phyloP scores from a whole-genome alignment of 2,113 vertebrate species.

The Morone chrysops region DNA sequence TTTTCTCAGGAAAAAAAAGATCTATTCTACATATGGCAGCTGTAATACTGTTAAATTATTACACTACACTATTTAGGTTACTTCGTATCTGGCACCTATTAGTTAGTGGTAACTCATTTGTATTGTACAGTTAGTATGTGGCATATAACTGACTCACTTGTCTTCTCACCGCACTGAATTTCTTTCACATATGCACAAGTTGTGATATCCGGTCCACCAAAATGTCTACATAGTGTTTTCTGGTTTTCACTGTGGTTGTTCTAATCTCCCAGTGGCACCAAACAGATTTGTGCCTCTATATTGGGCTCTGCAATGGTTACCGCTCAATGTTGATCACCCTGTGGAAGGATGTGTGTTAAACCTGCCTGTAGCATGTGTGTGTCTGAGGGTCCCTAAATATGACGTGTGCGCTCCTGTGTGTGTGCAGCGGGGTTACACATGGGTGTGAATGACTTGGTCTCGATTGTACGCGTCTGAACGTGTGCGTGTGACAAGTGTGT shows the following conservation, averaged over 20 bases:
- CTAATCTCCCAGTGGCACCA: constrained; percentile 71
- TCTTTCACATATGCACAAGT: constrained; percentile 56
- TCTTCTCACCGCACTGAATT: constrained; percentile 38
- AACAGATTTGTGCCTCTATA: constrained; percentile 70
- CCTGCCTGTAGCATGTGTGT: constrained; percentile 33
- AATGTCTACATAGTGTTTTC: constrained; percentile 66
- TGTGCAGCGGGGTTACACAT: constrained; percentile 33
- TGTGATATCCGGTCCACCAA: constrained; percentile 62
- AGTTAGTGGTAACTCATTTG: constrained; percentile 53
- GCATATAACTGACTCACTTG: constrained; percentile 45
- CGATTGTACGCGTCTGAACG: constrained; percentile 54
- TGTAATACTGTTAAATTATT: constrained; percentile 24
- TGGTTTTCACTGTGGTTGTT: constrained; percentile 64
- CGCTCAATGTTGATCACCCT: constrained; percentile 65
- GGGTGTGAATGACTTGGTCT: constrained; percentile 63
- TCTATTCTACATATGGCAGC: background rate
- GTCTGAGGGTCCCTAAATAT: constrained; percentile 31
- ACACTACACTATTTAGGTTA: constrained; percentile 8
- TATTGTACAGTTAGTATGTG: constrained; percentile 47
- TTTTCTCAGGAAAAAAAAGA: background rate
- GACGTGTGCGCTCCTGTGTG: constrained; percentile 29
- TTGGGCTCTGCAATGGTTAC: constrained; percentile 64
- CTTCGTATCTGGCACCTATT: constrained; percentile 44
- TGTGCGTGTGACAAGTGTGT: constrained; percentile 67
- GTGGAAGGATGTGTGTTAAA: constrained; percentile 62